A percentile compares a stretch with the other conserved stretches of the same genome.
phyloP scores from a whole-genome alignment of 2,888 invertebrate genomes.

The Ellobium chinense region DNA sequence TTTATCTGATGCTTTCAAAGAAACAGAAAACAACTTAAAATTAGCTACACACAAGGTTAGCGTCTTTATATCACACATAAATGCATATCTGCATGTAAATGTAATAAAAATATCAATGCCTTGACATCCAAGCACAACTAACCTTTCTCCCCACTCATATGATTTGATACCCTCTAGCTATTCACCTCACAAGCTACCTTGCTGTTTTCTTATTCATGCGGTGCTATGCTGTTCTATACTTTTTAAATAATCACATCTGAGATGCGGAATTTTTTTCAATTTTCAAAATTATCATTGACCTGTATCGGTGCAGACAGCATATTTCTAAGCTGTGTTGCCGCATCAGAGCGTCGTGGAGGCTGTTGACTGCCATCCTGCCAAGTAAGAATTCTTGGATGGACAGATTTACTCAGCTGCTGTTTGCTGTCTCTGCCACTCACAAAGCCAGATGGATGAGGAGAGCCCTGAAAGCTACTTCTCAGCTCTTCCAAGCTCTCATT shows the following conservation, averaged over 20 bases:
- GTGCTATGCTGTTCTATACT: too few species aligned
- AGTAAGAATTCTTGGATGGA: conserved; percentile 66
- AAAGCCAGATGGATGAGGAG: conserved; percentile 9
- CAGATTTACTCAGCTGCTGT: conserved; percentile 59
- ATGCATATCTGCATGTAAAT: too few species aligned
- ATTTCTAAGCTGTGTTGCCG: conserved; percentile 61
- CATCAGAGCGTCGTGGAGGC: conserved; percentile 51
- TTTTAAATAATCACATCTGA: not conserved
- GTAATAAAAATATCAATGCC: too few species aligned
- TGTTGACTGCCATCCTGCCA: conserved; percentile 64
- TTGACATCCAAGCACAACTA: too few species aligned
- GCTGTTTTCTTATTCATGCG: too few species aligned
- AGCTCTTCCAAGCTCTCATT: conserved; percentile 65
- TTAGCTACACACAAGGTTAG: too few species aligned
- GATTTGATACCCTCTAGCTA: too few species aligned
- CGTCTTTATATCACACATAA: too few species aligned
- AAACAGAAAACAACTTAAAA: too few species aligned
- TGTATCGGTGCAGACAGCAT: conserved; percentile 47
- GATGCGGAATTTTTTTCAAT: not conserved
- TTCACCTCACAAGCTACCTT: too few species aligned
- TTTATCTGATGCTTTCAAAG: too few species aligned
- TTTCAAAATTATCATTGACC: not conserved
- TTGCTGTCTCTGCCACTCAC: conserved; percentile 54
- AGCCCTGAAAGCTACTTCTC: conserved; percentile 56
- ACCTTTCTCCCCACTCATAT: too few species aligned